Conservation (phyloP, 2,113 vertebrate species). For the Colinus virginianus region DNA sequence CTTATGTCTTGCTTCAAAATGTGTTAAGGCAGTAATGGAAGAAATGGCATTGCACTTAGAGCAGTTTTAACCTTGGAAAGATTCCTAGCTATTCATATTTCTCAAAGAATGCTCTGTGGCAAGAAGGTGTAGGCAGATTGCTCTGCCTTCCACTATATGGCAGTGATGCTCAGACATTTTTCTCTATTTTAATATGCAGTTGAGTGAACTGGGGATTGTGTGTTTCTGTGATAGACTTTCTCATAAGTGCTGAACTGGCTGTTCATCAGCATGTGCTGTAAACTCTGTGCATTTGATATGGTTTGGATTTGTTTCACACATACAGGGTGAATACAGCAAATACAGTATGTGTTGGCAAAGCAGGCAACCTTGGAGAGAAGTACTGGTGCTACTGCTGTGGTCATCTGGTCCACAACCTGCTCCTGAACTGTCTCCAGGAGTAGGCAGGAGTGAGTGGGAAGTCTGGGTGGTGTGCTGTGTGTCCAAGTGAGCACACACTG, state of each 20-base stretch:
- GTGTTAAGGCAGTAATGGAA: background rate
- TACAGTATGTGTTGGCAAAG: background rate
- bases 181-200: background rate
- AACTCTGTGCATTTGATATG: background rate
- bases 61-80: background rate
- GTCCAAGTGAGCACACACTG: background rate
- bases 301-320: background rate
- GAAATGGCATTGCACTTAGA: background rate
- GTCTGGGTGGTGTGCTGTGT: background rate
- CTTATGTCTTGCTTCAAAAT: background rate
- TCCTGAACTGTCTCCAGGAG: background rate
- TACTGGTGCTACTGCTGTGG: background rate
- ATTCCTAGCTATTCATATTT: background rate
- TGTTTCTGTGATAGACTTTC: background rate
- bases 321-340: background rate
- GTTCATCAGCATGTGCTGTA: background rate
- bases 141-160: background rate
- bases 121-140: background rate
- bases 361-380: background rate
- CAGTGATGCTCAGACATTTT: background rate
- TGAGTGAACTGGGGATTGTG: background rate
- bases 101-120: background rate
- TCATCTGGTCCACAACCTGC: background rate
- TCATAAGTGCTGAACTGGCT: background rate
- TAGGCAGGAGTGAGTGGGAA: background rate